phyloP scores from a whole-genome alignment of 2,797 vertebrate species.

The Halcyon leucocephala region DNA sequence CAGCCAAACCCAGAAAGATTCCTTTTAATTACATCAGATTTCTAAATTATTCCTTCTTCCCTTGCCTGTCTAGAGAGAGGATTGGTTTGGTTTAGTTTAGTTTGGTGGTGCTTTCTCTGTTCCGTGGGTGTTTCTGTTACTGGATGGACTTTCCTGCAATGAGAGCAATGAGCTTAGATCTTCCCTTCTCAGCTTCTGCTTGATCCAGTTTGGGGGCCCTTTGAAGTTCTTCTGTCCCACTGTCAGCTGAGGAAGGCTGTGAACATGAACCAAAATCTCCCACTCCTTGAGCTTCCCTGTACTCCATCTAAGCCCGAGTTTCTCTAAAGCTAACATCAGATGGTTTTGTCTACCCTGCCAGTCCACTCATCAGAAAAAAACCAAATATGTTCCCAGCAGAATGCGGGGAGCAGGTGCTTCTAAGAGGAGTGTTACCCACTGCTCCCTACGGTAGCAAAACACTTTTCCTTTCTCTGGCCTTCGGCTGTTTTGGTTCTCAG shows the following conservation, averaged over 20 bases:
- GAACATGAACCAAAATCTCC: too few relatives aligned
- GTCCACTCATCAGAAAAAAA: background rate
- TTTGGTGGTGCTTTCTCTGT: background rate
- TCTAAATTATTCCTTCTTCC: background rate
- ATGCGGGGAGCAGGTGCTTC: background rate
- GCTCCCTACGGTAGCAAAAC: background rate
- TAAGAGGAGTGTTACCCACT: background rate
- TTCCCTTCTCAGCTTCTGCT: too few relatives aligned
- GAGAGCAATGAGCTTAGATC: background rate
- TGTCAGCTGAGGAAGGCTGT: too few relatives aligned
- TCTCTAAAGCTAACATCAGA: too few relatives aligned
- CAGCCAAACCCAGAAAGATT: background rate
- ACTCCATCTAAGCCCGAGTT: too few relatives aligned
- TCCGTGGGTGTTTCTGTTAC: background rate
- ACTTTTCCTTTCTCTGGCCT: background rate
- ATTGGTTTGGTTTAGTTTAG: background rate
- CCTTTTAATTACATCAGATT: background rate
- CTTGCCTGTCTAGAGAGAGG: too few relatives aligned
- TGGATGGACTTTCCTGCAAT: rapidly evolving
- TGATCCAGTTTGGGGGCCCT: too few relatives aligned
- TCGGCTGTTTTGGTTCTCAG: background rate
- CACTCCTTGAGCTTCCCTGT: too few relatives aligned
- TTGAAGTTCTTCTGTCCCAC: too few relatives aligned
- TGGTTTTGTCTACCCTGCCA: too few relatives aligned
- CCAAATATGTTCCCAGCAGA: background rate